phyloP scores from a whole-genome alignment of 2,797 vertebrate species.

The Poeciliopsis gracilis region DNA sequence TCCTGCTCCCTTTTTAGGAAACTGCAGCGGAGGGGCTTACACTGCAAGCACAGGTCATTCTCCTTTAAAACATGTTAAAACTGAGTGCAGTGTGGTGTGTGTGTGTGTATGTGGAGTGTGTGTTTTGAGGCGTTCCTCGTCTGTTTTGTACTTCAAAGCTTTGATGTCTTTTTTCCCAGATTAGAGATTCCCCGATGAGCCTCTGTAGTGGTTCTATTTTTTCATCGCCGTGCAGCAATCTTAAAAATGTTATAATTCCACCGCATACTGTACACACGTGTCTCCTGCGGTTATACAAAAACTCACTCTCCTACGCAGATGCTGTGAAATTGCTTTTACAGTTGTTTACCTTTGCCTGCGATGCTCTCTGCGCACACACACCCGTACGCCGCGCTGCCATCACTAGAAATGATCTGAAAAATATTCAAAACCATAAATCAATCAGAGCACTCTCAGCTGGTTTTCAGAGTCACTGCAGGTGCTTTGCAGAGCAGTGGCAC shows the following conservation, averaged over 20 bases:
- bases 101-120: neutral
- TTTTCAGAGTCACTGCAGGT: constrained; percentile 32
- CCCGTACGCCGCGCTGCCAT: neutral
- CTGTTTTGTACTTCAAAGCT: constrained; percentile 12
- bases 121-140: constrained; percentile 10
- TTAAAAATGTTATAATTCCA: constrained; percentile 33
- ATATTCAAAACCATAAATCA: constrained; percentile 22
- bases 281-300: constrained; percentile 41
- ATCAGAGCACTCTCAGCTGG: constrained; percentile 12
- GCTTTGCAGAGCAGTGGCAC: constrained; percentile 12
- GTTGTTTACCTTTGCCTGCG: constrained; percentile 46
- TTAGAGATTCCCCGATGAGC: constrained; percentile 16
- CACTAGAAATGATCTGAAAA: neutral
- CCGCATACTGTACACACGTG: constrained; percentile 6
- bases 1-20: neutral
- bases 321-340: constrained; percentile 67
- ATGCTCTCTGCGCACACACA: constrained; percentile 14
- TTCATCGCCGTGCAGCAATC: neutral
- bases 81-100: constrained; percentile 4
- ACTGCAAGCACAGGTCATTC: constrained; percentile 20
- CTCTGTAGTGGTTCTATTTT: constrained; percentile 1
- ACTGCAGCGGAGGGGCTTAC: constrained; percentile 1
- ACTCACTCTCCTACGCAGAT: constrained; percentile 52
- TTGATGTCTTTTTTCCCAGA: constrained; percentile 36
- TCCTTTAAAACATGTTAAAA: neutral